Evolutionary conservation across 2,113 vertebrate species (phyloP).

Genomic region (Ammodramus savannarum): DNA sequence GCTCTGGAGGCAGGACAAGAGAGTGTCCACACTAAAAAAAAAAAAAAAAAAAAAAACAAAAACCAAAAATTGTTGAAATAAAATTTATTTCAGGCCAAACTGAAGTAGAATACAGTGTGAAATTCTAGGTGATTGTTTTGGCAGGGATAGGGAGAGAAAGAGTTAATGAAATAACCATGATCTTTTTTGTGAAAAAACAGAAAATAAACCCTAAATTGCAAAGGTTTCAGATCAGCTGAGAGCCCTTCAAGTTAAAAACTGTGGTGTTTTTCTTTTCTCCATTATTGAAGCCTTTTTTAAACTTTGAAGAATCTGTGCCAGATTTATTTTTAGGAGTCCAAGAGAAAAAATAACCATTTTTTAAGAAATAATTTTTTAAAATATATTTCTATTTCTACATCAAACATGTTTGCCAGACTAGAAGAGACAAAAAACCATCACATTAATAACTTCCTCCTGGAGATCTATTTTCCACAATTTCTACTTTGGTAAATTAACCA

Average conservation of each 20-base stretch:
- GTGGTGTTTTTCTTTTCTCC: not conserved
- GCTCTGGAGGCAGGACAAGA: not conserved
- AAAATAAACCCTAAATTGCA: not conserved
- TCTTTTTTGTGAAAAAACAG: accelerated
- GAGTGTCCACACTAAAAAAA: not conserved
- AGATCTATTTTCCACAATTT: not conserved
- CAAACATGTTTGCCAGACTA: not conserved
- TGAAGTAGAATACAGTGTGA: not conserved
- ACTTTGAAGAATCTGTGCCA: not conserved
- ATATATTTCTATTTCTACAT: not conserved
- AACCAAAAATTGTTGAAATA: not conserved
- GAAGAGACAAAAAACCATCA: not conserved
- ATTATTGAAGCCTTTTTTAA: not conserved
- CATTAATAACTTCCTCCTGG: not conserved
- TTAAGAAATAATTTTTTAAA: not conserved
- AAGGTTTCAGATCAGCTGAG: not conserved
- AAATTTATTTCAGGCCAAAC: not conserved
- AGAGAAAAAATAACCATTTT: not conserved
- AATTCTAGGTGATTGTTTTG: not conserved
- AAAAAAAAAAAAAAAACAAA: not conserved
- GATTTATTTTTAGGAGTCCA: slow-evolving; percentile 1
- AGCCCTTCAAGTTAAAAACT: not conserved
- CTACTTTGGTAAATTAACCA: not conserved
- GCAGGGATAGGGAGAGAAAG: not conserved
- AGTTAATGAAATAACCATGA: not conserved